These are phyloP conservation scores for Argya squamiceps DNA, from an alignment of 2,797 vertebrate genomes.

Conservation along the genomic window DNA sequence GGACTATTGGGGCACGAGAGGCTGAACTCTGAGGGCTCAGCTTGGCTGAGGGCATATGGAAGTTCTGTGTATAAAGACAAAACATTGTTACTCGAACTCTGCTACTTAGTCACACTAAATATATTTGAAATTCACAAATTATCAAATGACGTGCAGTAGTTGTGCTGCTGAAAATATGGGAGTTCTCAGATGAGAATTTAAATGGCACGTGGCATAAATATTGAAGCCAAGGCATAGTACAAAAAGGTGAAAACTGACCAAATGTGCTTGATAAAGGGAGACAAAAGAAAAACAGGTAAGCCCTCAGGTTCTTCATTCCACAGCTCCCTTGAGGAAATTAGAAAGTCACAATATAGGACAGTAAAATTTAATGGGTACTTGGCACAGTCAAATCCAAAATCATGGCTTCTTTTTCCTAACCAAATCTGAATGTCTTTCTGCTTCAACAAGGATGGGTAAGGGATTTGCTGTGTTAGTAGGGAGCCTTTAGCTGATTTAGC, in stretches of 20 bases:
- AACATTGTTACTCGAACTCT: not conserved
- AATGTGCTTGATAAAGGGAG: not conserved
- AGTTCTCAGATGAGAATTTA: not conserved
- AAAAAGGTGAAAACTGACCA: not conserved
- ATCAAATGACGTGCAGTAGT: not conserved
- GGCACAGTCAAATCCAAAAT: not conserved
- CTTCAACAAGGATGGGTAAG: not conserved
- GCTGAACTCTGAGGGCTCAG: not conserved
- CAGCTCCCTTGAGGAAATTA: not conserved
- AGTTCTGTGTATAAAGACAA: not conserved
- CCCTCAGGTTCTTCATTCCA: not conserved
- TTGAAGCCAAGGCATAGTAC: not conserved
- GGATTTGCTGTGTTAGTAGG: not conserved
- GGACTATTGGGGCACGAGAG: not conserved
- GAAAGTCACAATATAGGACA: not conserved
- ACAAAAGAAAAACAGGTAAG: not conserved
- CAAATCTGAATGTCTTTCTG: not conserved
- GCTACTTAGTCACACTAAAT: not conserved
- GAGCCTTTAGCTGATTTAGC: constrained; percentile 11
- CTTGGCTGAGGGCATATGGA: not conserved
- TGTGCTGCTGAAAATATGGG: not conserved
- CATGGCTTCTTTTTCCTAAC: not conserved
- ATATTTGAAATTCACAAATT: not conserved
- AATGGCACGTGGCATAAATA: not conserved
- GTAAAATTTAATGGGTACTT: not conserved